phyloP scores from a whole-genome alignment of 2,888 invertebrate genomes.

The Scaptomyza caliginosa region DNA sequence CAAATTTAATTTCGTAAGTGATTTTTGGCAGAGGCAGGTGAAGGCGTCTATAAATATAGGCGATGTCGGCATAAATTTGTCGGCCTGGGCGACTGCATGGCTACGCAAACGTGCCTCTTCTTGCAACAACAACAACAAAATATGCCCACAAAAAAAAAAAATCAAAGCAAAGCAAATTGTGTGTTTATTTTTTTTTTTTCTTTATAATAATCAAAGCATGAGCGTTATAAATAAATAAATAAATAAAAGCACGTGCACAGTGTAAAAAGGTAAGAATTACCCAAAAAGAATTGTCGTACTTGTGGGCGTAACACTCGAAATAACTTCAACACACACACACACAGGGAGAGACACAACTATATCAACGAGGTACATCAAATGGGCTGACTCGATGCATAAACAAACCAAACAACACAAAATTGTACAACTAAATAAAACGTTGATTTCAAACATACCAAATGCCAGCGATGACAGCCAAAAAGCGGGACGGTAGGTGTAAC shows the following conservation, averaged over 20 bases:
- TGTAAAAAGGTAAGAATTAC: neutral
- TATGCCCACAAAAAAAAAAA: slow-evolving; percentile 8
- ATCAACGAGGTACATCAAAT: slow-evolving; percentile 31
- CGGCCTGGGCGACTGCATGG: slow-evolving; percentile 32
- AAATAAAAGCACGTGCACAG: neutral
- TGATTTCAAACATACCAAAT: neutral
- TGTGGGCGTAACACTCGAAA: slow-evolving; percentile 15
- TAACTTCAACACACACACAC: slow-evolving; percentile 5
- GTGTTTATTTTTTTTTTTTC: neutral
- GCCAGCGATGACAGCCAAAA: too few species aligned
- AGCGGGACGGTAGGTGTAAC: too few species aligned
- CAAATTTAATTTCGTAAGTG: slow-evolving; percentile 76
- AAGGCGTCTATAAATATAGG: slow-evolving; percentile 71
- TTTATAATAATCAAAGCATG: slow-evolving; percentile 55
- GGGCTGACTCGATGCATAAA: slow-evolving; percentile 38
- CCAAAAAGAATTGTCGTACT: slow-evolving; percentile 1
- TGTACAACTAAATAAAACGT: slow-evolving; percentile 6
- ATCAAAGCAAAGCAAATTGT: slow-evolving; percentile 43
- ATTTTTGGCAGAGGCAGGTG: slow-evolving; percentile 69
- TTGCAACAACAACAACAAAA: too few species aligned
- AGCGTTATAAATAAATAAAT: slow-evolving; percentile 20
- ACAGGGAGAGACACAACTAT: neutral
- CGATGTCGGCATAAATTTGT: slow-evolving; percentile 66
- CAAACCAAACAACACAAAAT: neutral
- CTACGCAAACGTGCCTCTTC: slow-evolving; percentile 3